Percentiles rank a stretch among this genome's conserved stretches.
Conservation (phyloP, 1,140 invertebrate genomes). For the Asbolus verrucosus region DNA sequence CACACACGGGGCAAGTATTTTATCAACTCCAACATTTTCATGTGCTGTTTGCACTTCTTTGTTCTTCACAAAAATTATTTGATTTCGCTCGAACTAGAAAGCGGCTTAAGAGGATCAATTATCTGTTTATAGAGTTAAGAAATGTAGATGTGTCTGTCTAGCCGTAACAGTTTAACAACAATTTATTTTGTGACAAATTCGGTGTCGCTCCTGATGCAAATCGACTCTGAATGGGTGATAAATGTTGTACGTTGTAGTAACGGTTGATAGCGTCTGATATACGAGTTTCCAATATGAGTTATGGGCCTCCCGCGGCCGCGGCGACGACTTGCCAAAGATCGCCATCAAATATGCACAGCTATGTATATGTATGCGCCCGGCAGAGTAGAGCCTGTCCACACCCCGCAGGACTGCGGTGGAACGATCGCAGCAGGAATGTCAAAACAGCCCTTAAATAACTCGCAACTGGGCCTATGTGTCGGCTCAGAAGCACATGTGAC, state of each 20-base stretch:
- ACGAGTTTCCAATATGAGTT: slow-evolving; percentile 63
- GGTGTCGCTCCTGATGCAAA: slow-evolving; percentile 25
- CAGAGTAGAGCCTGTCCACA: slow-evolving; percentile 39
- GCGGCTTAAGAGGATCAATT: no score
- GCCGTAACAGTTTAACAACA: neutral
- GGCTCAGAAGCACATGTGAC: slow-evolving; percentile 15
- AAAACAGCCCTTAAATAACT: slow-evolving; percentile 48
- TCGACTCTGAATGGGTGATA: slow-evolving; percentile 33
- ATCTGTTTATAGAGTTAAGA: neutral
- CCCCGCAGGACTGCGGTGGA: slow-evolving; percentile 48
- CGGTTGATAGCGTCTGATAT: slow-evolving; percentile 60
- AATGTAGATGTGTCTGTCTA: neutral
- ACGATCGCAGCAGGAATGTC: slow-evolving; percentile 48
- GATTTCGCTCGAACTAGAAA: no score
- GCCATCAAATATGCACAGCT: slow-evolving; percentile 62
- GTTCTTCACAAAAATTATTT: no score
- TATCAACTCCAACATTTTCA: no score
- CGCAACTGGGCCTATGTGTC: slow-evolving; percentile 27
- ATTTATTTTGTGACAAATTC: slow-evolving; percentile 12
- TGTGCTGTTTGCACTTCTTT: no score
- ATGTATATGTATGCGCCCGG: slow-evolving; percentile 54
- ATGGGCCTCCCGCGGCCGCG: slow-evolving; percentile 61
- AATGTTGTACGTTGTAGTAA: slow-evolving; percentile 27
- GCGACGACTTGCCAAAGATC: slow-evolving; percentile 64
- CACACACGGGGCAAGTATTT: no score